These are phyloP conservation scores for Amphilophus citrinellus DNA, from an alignment of 2,113 vertebrate genomes.

Conservation along the genomic window DNA sequence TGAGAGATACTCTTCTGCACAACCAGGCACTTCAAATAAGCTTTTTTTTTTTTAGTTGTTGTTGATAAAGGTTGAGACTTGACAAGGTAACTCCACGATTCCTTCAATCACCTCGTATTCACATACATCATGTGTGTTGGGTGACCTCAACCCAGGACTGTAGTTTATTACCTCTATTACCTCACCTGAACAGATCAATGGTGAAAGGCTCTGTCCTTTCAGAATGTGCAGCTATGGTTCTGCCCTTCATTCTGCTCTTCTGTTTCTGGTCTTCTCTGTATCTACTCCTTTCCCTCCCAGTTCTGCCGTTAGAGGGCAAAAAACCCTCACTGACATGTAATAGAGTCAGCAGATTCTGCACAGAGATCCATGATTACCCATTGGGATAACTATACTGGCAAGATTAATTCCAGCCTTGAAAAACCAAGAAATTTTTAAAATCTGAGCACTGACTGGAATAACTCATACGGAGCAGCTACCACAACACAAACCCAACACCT, in stretches of 20 bases:
- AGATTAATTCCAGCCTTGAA: not conserved
- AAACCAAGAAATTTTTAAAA: not conserved
- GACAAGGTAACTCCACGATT: not conserved
- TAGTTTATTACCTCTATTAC: not conserved
- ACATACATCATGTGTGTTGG: rapidly evolving
- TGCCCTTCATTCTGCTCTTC: not conserved
- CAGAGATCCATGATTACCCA: constrained; percentile 13
- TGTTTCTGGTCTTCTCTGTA: not conserved
- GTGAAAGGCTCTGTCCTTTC: not conserved
- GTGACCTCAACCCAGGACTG: not conserved
- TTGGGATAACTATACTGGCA: not conserved
- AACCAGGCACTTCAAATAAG: not conserved
- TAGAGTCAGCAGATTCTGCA: constrained; percentile 13
- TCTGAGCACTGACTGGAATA: constrained; percentile 5
- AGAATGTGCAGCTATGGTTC: not conserved
- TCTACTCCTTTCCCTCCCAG: not conserved
- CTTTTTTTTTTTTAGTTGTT: rapidly evolving
- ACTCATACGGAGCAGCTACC: not conserved
- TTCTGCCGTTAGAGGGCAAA: constrained; percentile 1
- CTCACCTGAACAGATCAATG: not conserved
- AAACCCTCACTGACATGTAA: not conserved
- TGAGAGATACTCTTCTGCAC: not conserved
- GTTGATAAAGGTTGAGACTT: not conserved
- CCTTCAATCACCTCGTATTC: not conserved
- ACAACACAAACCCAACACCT: not conserved